These are phyloP conservation scores for Toxotes chatareus DNA, from an alignment of 2,113 vertebrate species.

Conservation along the genomic window DNA sequence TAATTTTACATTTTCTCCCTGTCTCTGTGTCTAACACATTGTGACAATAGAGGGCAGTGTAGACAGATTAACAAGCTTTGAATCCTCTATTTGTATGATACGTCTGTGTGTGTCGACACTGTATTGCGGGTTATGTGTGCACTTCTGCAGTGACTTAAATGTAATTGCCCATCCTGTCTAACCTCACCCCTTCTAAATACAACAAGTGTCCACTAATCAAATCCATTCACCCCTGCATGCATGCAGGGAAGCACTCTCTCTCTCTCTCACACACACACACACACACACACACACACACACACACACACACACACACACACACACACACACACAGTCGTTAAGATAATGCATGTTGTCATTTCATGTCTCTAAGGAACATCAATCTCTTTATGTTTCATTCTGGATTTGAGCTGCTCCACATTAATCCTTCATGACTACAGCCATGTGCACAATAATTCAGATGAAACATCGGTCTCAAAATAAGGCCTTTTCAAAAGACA, in stretches of 20 bases:
- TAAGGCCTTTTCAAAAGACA: no score
- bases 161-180: conserved; percentile 4
- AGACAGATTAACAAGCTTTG: background rate
- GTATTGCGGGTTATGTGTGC: background rate
- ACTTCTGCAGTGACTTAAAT: conserved; percentile 16
- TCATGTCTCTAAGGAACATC: conserved; percentile 45
- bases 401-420: conserved; percentile 29
- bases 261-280: no score
- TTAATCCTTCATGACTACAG: conserved; percentile 12
- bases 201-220: conserved; percentile 50
- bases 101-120: background rate
- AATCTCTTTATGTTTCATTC: conserved; percentile 35
- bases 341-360: conserved; percentile 57
- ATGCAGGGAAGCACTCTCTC: conserved; percentile 9
- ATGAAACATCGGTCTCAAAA: background rate
- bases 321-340: conserved; percentile 25
- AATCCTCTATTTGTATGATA: background rate
- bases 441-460: conserved; percentile 17
- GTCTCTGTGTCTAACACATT: background rate
- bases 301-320: conserved; percentile 27
- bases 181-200: conserved; percentile 10
- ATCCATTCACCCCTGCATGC: conserved; percentile 28
- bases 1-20: background rate
- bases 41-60: conserved; percentile 2
- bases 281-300: conserved; percentile 27